These are phyloP conservation scores for Drosophila monieri DNA, from an alignment of 2,888 invertebrate genomes.

Conservation along the genomic window DNA sequence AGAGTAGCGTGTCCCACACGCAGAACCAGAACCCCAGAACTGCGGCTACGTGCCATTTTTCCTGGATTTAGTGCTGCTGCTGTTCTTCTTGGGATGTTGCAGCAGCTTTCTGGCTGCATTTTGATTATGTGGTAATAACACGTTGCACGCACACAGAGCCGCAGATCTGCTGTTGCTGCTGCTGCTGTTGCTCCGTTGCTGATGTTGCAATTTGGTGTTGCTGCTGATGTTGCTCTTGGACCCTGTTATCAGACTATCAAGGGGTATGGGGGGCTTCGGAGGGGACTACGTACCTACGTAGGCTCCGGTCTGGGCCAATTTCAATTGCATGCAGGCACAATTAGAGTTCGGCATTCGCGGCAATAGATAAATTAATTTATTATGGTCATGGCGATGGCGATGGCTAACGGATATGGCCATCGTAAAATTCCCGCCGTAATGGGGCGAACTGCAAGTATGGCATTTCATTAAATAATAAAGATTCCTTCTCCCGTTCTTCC, in stretches of 20 bases:
- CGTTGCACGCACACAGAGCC: constrained; percentile 75
- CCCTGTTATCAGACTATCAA: constrained; percentile 68
- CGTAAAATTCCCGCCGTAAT: constrained; percentile 55
- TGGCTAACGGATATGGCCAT: constrained; percentile 70
- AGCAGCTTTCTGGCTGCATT: constrained; percentile 58
- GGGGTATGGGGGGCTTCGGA: not conserved
- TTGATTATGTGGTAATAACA: constrained; percentile 81
- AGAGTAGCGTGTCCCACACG: constrained; percentile 52
- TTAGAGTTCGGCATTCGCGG: constrained; percentile 60
- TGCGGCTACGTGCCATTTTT: constrained; percentile 56
- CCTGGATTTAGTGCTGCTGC: constrained; percentile 29
- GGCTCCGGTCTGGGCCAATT: constrained; percentile 48
- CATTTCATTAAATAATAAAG: constrained; percentile 41
- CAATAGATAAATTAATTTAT: constrained; percentile 76
- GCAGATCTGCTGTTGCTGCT: constrained; percentile 25
- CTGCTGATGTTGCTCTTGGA: constrained; percentile 49
- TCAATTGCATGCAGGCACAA: constrained; percentile 69
- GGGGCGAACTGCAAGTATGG: constrained; percentile 27
- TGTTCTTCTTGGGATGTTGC: constrained; percentile 11
- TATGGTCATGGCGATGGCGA: constrained; percentile 61
- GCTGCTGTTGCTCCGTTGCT: constrained; percentile 12
- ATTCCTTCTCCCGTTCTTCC: constrained; percentile 69
- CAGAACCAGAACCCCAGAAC: constrained; percentile 47
- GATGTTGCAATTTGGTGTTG: constrained; percentile 52
- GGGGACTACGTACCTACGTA: constrained; percentile 58